Percentiles rank a stretch among this genome's conserved stretches.
These are phyloP conservation scores for Mamestra configurata DNA, from an alignment of 1,140 invertebrate species.

Conservation along the genomic window DNA sequence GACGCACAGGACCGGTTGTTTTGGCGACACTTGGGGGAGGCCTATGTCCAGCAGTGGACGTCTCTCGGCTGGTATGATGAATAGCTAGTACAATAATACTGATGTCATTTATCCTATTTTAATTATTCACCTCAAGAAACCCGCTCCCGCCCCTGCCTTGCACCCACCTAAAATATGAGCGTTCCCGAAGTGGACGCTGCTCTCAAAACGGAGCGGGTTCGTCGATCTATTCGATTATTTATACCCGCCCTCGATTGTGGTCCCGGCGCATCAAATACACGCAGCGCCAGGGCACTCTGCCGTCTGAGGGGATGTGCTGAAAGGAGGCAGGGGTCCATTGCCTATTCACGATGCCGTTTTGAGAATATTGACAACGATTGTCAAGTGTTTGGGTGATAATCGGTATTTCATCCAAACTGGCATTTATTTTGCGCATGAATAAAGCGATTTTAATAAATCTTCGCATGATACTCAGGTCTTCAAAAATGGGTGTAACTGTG, in stretches of 20 bases:
- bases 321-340: not conserved
- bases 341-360: not conserved
- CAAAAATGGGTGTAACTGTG: too few relatives aligned
- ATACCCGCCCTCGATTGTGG: slow-evolving; percentile 34
- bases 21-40: too few relatives aligned
- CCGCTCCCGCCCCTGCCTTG: not conserved
- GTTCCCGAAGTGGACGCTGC: slow-evolving; percentile 33
- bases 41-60: too few relatives aligned
- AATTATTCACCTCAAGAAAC: too few relatives aligned
- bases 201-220: slow-evolving; percentile 37
- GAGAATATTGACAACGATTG: not conserved
- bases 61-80: too few relatives aligned
- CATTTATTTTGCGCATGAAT: too few relatives aligned
- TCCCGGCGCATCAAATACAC: slow-evolving; percentile 17
- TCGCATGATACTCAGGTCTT: too few relatives aligned
- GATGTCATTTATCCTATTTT: too few relatives aligned
- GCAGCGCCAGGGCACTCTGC: not conserved
- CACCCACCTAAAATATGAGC: slow-evolving; percentile 45
- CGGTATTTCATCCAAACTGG: too few relatives aligned
- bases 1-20: too few relatives aligned
- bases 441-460: too few relatives aligned
- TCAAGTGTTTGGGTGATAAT: not conserved
- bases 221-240: slow-evolving; percentile 46
- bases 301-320: not conserved
- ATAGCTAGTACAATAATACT: too few relatives aligned